Evolutionary conservation across 2,888 invertebrate genomes (phyloP).

Genomic region (Clivina fossor): DNA sequence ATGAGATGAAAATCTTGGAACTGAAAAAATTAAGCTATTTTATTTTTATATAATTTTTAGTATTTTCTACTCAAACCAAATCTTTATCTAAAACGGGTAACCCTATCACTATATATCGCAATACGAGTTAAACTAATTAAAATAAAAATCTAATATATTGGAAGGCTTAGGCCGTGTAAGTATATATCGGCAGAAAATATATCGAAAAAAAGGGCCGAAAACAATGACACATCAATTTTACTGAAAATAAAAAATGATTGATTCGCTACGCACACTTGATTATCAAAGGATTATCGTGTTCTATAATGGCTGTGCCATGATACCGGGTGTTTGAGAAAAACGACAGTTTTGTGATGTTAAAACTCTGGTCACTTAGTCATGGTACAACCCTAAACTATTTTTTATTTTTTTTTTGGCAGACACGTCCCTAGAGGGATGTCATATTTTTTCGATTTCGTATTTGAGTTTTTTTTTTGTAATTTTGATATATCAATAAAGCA

Average conservation of each 20-base stretch:
- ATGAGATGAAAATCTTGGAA: no score
- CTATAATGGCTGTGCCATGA: conserved; percentile 41
- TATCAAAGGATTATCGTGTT: conserved; percentile 52
- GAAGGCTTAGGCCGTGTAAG: conserved; percentile 11
- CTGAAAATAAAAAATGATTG: conserved; percentile 52
- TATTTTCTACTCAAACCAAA: no score
- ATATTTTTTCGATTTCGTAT: no score
- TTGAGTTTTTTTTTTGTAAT: no score
- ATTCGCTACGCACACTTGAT: conserved; percentile 53
- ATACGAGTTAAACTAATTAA: no score
- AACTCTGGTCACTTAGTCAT: conserved; percentile 39
- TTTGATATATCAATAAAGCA: background rate
- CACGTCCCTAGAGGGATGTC: no score
- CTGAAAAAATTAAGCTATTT: no score
- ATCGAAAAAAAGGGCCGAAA: conserved; percentile 27
- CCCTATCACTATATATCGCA: no score
- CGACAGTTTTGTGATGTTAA: conserved; percentile 51
- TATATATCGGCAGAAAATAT: conserved; percentile 10
- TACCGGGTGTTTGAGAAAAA: conserved; percentile 11
- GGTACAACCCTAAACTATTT: no score
- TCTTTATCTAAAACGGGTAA: no score
- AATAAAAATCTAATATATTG: conserved; percentile 26
- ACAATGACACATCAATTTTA: conserved; percentile 52
- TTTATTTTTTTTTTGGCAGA: no score
- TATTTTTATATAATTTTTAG: no score